Evolutionary conservation across 2,888 invertebrate species (phyloP).

Genomic region (Caradrina clavipalpis): DNA sequence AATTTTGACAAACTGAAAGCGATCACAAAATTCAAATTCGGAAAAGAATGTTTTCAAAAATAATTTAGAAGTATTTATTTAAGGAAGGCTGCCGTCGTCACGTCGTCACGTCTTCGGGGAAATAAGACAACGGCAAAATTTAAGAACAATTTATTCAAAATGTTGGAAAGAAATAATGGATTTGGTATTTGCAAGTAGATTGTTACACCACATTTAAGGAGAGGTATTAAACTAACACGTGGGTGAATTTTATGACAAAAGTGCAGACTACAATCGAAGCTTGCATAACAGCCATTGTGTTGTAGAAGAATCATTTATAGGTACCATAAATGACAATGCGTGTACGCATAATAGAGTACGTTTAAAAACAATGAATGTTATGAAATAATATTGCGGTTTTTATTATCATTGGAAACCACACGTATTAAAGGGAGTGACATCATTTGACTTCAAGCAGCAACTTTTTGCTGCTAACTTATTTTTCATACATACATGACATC

Average conservation of each 20-base stretch:
- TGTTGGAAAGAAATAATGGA: slow-evolving; percentile 32
- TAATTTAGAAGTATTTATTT: slow-evolving; percentile 20
- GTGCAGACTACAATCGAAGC: slow-evolving; percentile 26
- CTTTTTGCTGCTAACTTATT: slow-evolving; percentile 38
- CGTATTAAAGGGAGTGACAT: slow-evolving; percentile 43
- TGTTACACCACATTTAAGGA: slow-evolving; percentile 3
- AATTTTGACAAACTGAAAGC: slow-evolving; percentile 19
- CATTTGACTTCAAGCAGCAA: slow-evolving; percentile 19
- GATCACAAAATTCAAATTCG: slow-evolving; percentile 32
- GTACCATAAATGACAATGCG: slow-evolving; percentile 49
- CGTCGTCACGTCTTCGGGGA: slow-evolving; percentile 40
- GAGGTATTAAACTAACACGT: slow-evolving; percentile 12
- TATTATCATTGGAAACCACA: slow-evolving; percentile 46
- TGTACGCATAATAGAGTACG: slow-evolving; percentile 41
- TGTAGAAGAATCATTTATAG: slow-evolving; percentile 31
- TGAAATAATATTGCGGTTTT: slow-evolving; percentile 56
- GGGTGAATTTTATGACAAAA: slow-evolving; percentile 18
- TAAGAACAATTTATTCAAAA: slow-evolving; percentile 46
- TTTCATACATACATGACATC: slow-evolving; percentile 53
- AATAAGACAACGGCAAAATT: slow-evolving; percentile 55
- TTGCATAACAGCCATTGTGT: slow-evolving; percentile 51
- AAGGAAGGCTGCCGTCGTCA: slow-evolving; percentile 7
- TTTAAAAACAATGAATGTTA: slow-evolving; percentile 52
- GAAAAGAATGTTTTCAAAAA: slow-evolving; percentile 21
- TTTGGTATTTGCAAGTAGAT: slow-evolving; percentile 29